Base-by-base conservation (phyloP, 2,888 invertebrate species). In the Apamea sordens region DNA sequence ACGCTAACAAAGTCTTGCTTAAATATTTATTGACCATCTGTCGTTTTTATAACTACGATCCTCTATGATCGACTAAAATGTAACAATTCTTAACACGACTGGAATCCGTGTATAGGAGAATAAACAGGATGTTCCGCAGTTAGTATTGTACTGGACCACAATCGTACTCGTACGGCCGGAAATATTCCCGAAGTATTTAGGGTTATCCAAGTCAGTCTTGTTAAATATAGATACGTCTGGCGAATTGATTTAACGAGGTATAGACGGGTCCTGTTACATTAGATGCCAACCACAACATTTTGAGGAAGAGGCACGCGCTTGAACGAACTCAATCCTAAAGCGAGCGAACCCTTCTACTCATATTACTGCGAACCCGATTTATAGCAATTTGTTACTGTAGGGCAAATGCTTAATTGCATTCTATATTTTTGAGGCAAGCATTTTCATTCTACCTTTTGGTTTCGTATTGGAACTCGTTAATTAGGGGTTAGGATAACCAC, bases 191-290 rank as follows among this genome's bases (percentile, higher is more conserved):
- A 59, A 44, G 36, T 21, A 6, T 71, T 41, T 21, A 13, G 21
- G 13, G 21, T 41, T 21, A 24, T 50, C n/a, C 36, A 28, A 50
- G 28, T 50, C 7, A 28, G 28, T 15, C 36, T 59, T 72, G 41
- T 56, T 74, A 71, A 74, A 41, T 74, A 56, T 53, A 36, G 24
- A 41, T 67, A 61, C 41, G 77, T 36, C n/a, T 10, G 8, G 36
- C 32, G 53, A 50, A 63, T 32, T 13, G 47, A 63, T 77, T 63
- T 68, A 68, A 50, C 78, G 59, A 63, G 61, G 11, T 47, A 18
- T 24, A 50, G 41, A 61, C 36, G 76, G 44, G 6, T 47, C 44
- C 24, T 36, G n/a, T 11, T 36, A 32, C 1, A 24, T 41, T 53
- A n/a, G 76, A 24, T 32, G 24, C 24, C 2, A 50, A 59, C 67